These are phyloP conservation scores for Lasioglossum baleicum DNA, from an alignment of 1,140 invertebrate genomes.

Conservation along the genomic window DNA sequence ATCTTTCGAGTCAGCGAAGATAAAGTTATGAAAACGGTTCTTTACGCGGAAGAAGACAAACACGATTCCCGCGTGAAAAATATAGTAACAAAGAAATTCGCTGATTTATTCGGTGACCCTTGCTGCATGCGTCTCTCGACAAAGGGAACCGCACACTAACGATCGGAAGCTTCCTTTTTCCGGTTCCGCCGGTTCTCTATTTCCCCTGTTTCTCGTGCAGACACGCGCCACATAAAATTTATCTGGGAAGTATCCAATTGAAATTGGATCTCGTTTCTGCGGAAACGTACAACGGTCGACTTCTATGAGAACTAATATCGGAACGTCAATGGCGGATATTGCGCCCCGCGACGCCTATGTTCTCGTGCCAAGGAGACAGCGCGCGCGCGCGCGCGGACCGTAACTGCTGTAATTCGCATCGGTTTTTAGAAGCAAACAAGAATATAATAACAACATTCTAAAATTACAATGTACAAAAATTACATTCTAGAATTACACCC, in stretches of 20 bases:
- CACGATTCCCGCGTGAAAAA: not conserved
- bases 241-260: conserved; percentile 28
- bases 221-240: not conserved
- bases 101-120: not conserved
- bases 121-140: not conserved
- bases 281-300: conserved; percentile 14
- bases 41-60: no score
- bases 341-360: not conserved
- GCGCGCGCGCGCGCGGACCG: no score
- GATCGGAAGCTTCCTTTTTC: not conserved
- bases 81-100: not conserved
- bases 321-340: conserved; percentile 31
- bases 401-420: not conserved
- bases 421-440: not conserved
- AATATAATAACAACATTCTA: no score
- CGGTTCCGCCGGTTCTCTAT: not conserved
- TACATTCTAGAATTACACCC: no score
- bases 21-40: not conserved
- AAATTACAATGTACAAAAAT: no score
- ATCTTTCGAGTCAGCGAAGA: no score
- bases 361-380: conserved; percentile 1
- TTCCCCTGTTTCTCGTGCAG: not conserved
- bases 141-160: not conserved
- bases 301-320: conserved; percentile 23
- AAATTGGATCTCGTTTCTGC: conserved; percentile 18